These are phyloP conservation scores for Drosophila mojavensis DNA, from an alignment of 1,140 invertebrate genomes.

Conservation along the genomic window DNA sequence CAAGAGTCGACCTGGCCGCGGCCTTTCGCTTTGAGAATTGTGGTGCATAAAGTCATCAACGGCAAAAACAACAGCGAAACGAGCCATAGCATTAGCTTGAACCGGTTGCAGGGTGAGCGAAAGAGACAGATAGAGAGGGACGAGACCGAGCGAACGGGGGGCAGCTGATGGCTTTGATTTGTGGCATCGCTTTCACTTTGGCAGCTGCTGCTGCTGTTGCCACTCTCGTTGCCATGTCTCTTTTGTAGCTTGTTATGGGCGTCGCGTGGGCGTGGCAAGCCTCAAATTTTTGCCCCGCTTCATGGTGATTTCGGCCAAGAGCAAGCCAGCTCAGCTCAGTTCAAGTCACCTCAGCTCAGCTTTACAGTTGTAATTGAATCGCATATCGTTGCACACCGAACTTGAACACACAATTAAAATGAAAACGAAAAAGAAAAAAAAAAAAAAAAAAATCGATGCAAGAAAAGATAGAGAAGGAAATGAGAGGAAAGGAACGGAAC, in stretches of 20 bases:
- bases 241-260: not conserved
- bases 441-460: too few species aligned
- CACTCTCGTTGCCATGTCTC: not conserved
- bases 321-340: constrained; percentile 14
- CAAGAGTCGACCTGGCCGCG: not conserved
- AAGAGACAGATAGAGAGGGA: not conserved
- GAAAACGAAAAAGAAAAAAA: not conserved
- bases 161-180: constrained; percentile 61
- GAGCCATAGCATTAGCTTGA: constrained; percentile 26
- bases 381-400: constrained; percentile 22
- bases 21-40: constrained; percentile 45
- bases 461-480: too few species aligned
- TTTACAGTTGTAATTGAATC: constrained; percentile 35
- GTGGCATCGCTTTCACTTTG: constrained; percentile 74
- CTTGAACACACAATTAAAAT: constrained; percentile 1
- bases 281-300: constrained; percentile 24
- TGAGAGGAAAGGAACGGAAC: too few species aligned
- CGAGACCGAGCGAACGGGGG: not conserved
- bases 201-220: constrained; percentile 14
- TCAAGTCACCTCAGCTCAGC: constrained; percentile 12
- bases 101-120: constrained; percentile 32
- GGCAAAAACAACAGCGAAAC: constrained; percentile 10
- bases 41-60: constrained; percentile 44
- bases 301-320: constrained; percentile 45
- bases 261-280: constrained; percentile 33